Percentiles rank a stretch among this genome's conserved stretches.
These are phyloP conservation scores for Eira barbara DNA, from an alignment of 2,113 vertebrate genomes.

Conservation along the genomic window DNA sequence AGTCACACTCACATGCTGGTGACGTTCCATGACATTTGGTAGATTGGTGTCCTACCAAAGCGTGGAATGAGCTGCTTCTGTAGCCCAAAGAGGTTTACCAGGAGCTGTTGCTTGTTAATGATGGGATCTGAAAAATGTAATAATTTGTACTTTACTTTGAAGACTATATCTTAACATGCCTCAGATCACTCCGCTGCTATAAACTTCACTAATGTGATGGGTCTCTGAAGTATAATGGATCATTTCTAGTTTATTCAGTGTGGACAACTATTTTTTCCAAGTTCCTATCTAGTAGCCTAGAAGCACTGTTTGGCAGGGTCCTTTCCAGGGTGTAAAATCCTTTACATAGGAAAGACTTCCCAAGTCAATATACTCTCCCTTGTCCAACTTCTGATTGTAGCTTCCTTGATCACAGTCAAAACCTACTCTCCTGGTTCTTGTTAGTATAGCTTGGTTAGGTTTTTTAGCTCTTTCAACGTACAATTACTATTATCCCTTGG, in stretches of 20 bases:
- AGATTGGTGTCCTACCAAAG: not conserved
- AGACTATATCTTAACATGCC: not conserved
- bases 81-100: not conserved
- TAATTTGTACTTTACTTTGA: not conserved
- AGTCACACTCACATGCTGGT: not conserved
- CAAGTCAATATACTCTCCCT: not conserved
- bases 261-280: not conserved
- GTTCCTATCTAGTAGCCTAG: not conserved
- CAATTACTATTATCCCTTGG: not conserved
- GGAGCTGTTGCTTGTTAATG: not conserved
- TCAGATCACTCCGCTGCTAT: not conserved
- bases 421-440: not conserved
- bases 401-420: not conserved
- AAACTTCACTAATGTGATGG: not conserved
- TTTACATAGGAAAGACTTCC: not conserved
- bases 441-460: not conserved
- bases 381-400: not conserved
- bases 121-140: not conserved
- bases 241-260: not conserved
- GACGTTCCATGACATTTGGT: not conserved
- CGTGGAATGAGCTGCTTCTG: not conserved
- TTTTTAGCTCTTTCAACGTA: not conserved
- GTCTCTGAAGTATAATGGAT: not conserved
- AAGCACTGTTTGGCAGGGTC: not conserved
- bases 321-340: not conserved